Percentiles rank a stretch among this genome's conserved stretches.
Evolutionary conservation across 2,888 invertebrate genomes (phyloP).

Genomic region (Eupithecia centaureata): DNA sequence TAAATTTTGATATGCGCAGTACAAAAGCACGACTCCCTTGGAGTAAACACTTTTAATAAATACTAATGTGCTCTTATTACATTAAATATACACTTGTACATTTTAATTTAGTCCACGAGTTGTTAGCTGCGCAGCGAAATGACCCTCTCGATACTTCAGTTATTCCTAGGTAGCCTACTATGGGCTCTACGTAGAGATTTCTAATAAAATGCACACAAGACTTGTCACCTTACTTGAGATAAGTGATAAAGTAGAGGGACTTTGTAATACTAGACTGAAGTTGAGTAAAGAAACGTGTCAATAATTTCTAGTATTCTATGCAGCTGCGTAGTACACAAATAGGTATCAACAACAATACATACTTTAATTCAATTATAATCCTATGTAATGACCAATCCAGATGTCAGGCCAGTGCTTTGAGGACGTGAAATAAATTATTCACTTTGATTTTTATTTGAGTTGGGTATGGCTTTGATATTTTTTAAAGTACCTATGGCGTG

Average conservation of each 20-base stretch:
- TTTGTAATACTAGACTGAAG: constrained; percentile 10
- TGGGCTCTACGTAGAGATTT: neutral
- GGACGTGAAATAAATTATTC: constrained; percentile 12
- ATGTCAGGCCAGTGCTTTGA: constrained; percentile 3
- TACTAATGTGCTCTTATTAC: constrained; percentile 63
- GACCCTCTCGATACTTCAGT: constrained; percentile 33
- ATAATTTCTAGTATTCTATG: constrained; percentile 50
- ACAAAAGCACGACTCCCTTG: constrained; percentile 37
- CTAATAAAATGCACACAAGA: neutral
- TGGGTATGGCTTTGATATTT: neutral
- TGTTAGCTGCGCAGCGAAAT: constrained; percentile 62
- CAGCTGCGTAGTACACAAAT: constrained; percentile 52
- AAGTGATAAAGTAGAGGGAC: neutral
- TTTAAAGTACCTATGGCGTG: neutral
- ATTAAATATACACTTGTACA: constrained; percentile 48
- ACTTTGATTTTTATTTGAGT: neutral
- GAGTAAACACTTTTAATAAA: constrained; percentile 47
- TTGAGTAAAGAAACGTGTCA: constrained; percentile 54
- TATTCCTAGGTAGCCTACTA: constrained; percentile 27
- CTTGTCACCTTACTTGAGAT: neutral
- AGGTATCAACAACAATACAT: constrained; percentile 43
- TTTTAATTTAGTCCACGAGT: constrained; percentile 74
- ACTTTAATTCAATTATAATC: constrained; percentile 39
- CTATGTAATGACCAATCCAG: constrained; percentile 30
- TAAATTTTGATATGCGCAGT: constrained; percentile 50